Evolutionary conservation across 35 echinoderm and acorn worm species (phyloP).

Genomic region (Holothuria glaberrima): DNA sequence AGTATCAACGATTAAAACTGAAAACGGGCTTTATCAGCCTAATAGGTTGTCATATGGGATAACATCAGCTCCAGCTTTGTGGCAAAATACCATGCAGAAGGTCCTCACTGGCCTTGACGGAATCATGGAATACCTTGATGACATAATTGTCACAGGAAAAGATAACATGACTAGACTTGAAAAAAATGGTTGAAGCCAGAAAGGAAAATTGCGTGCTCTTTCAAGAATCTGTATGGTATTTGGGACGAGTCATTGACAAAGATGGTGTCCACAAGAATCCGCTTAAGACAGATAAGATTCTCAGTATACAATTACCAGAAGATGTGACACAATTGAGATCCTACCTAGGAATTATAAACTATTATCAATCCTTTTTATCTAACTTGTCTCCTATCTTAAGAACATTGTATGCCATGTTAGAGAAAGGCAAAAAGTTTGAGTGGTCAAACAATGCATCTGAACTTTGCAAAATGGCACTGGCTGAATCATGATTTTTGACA

Average conservation of each 20-base stretch:
- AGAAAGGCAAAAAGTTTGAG: conserved; percentile 13
- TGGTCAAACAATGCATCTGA: conserved; percentile 49
- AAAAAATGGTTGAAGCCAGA: neutral
- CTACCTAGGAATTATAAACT: conserved; percentile 40
- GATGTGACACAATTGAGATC: conserved; percentile 10
- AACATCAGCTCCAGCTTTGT: conserved; percentile 41
- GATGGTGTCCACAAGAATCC: conserved; percentile 41
- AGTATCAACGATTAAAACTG: conserved; percentile 36
- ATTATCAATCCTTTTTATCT: conserved; percentile 43
- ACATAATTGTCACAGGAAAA: conserved; percentile 50
- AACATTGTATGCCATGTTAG: conserved; percentile 9
- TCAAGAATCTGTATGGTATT: conserved; percentile 41
- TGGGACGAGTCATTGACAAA: conserved; percentile 47
- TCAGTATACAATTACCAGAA: neutral
- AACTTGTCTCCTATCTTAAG: conserved; percentile 29
- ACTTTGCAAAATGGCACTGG: neutral
- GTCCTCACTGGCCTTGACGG: conserved; percentile 26
- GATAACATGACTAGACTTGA: conserved; percentile 7
- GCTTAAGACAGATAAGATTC: conserved; percentile 37
- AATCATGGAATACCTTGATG: conserved; percentile 49
- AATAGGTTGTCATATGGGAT: conserved; percentile 45
- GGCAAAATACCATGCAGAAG: conserved; percentile 52
- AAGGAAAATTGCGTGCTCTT: conserved; percentile 25
- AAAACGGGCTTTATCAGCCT: conserved; percentile 52
- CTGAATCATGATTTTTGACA: conserved; percentile 48